Conservation (phyloP, 2,888 invertebrate genomes). For the Acanthoscelides obtectus region DNA sequence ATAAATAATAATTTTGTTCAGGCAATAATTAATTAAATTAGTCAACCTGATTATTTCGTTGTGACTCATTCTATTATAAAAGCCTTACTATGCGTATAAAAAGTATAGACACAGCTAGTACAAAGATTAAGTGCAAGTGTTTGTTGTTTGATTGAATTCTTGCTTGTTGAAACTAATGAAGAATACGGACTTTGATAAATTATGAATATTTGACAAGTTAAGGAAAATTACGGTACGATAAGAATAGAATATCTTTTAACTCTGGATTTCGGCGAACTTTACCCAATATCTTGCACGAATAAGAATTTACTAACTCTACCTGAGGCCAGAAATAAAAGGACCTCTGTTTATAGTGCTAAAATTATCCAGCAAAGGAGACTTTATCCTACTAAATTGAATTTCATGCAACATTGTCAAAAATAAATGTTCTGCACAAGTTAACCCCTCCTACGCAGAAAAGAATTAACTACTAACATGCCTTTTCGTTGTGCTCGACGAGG, state of each 20-base stretch:
- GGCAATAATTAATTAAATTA: background rate
- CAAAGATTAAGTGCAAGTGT: background rate
- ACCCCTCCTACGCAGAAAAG: too few relatives aligned
- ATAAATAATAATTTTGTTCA: background rate
- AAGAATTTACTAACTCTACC: too few relatives aligned
- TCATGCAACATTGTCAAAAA: too few relatives aligned
- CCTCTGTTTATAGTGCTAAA: too few relatives aligned
- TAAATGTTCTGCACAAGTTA: too few relatives aligned
- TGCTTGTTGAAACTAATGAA: background rate
- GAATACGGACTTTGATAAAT: background rate
- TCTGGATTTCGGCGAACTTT: background rate
- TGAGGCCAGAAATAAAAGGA: too few relatives aligned
- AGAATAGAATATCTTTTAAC: background rate
- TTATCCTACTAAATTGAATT: too few relatives aligned
- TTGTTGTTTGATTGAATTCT: background rate
- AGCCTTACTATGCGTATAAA: background rate
- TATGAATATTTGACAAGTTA: background rate
- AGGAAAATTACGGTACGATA: background rate
- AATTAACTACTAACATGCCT: too few relatives aligned
- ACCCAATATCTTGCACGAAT: background rate
- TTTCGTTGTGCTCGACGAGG: too few relatives aligned
- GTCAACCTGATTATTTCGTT: background rate
- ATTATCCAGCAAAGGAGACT: too few relatives aligned
- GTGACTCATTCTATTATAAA: background rate
- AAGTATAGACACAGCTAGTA: background rate